Evolutionary conservation across 2,888 invertebrate species (phyloP), one percentile per base, ranked within the genome.

Genomic region (Trachelus tabidus): DNA sequence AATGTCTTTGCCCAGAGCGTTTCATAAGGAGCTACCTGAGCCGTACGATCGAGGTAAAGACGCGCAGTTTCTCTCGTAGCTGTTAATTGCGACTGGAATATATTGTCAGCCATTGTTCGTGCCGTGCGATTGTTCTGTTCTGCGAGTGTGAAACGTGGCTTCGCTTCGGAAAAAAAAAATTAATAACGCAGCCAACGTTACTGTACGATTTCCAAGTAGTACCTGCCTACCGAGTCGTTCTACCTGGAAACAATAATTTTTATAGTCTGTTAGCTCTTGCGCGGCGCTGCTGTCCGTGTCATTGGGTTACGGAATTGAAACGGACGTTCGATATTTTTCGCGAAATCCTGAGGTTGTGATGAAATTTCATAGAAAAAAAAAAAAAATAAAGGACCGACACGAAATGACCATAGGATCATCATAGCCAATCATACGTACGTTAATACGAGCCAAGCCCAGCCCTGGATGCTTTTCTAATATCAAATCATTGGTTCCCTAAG

Each of bases 1-100:
- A 79, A 87, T 92, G 87, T 92, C 92, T 35, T 87, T 92, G 81
- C 92, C 93, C 23, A 89, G 92, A 79, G 90, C 90, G 77, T 91
- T 87, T 82, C 88, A 88, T 77, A 88, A 88, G 69, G 86, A 88
- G 77, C 81, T 86, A 73, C 78, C 82, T 79, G 78, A 84, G 75
- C 81, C 56, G 56, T 56, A 23, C 23, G 56, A 56, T 56, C 56
- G 56, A 56, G 56, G 56, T 56, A 56, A 56, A 56, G 56, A 56
- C 56, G 56, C 56, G 56, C 23, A 56, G 56, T 56, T 56, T 56
- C 56, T 56, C 56, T 56, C 9, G 56, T 56, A 56, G 56, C 56
- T 56, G 56, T 56, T 56, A 56, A 56, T 56, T 56, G 56, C 56
- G 56, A 56, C 56, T 56, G 56, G 56, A 9, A 56, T 56, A 56